phyloP scores from a whole-genome alignment of 2,888 invertebrate genomes.

The Amitus sp. region DNA sequence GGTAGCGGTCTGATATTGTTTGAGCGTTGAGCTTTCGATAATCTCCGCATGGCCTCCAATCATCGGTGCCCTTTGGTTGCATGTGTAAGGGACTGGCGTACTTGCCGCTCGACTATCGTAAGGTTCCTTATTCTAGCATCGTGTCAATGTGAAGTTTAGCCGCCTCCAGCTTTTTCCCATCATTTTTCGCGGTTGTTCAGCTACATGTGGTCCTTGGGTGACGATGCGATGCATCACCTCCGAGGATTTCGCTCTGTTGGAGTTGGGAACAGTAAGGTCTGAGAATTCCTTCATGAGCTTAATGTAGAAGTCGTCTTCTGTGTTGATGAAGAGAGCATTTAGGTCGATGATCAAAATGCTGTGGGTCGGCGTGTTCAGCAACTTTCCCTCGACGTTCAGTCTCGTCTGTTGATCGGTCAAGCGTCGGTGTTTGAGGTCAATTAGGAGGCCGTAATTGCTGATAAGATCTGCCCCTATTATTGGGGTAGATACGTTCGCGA shows the following conservation, averaged over 20 bases:
- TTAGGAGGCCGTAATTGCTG: neutral
- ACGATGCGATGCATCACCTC: no score
- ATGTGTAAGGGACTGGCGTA: constrained; percentile 2
- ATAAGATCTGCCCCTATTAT: constrained; percentile 58
- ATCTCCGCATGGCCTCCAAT: neutral
- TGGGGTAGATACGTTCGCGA: constrained; percentile 52
- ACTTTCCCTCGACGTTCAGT: neutral
- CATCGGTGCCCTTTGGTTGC: neutral
- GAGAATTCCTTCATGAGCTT: no score
- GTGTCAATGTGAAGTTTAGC: neutral
- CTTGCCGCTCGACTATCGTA: constrained; percentile 35
- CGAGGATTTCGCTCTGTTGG: no score
- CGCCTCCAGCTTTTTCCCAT: no score
- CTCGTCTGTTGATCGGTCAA: neutral
- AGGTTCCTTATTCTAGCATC: neutral
- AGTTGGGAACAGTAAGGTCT: no score
- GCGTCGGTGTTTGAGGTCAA: neutral
- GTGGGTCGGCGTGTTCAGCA: neutral
- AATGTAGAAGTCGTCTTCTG: no score
- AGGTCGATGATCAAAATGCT: neutral
- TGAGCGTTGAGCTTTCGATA: neutral
- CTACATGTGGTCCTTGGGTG: no score
- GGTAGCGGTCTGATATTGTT: neutral
- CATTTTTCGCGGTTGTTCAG: no score
- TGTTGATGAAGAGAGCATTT: no score